Percentiles rank a stretch among this genome's conserved stretches.
phyloP scores from a whole-genome alignment of 2,113 vertebrate species.

The Murina feae region DNA sequence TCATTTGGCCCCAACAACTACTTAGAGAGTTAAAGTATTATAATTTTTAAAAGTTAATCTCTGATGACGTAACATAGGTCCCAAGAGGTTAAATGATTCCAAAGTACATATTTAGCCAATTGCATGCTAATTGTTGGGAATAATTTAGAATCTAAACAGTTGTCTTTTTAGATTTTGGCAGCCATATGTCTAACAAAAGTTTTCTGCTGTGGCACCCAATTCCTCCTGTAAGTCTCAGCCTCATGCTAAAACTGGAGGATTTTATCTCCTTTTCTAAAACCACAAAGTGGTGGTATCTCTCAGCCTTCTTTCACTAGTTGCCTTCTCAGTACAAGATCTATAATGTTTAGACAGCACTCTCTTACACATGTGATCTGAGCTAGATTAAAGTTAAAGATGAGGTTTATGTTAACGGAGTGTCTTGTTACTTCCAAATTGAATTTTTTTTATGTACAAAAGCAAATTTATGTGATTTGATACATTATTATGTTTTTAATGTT shows the following conservation, averaged over 20 bases:
- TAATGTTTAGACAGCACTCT: not conserved
- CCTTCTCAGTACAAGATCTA: not conserved
- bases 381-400: not conserved
- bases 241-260: not conserved
- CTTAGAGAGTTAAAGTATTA: not conserved
- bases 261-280: not conserved
- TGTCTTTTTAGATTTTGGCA: not conserved
- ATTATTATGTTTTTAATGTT: not conserved
- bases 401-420: not conserved
- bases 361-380: not conserved
- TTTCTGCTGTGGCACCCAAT: not conserved
- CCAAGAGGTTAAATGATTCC: not conserved
- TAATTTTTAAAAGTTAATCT: not conserved
- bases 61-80: not conserved
- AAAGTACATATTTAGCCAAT: not conserved
- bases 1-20: not conserved
- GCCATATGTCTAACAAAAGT: not conserved
- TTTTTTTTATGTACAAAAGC: not conserved
- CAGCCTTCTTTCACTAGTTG: not conserved
- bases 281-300: not conserved
- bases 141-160: not conserved
- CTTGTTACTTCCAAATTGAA: not conserved
- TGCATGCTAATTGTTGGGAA: not conserved
- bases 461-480: not conserved
- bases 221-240: not conserved